Conservation (phyloP, 2,888 invertebrate species). For the Chrysolina haemoptera region DNA sequence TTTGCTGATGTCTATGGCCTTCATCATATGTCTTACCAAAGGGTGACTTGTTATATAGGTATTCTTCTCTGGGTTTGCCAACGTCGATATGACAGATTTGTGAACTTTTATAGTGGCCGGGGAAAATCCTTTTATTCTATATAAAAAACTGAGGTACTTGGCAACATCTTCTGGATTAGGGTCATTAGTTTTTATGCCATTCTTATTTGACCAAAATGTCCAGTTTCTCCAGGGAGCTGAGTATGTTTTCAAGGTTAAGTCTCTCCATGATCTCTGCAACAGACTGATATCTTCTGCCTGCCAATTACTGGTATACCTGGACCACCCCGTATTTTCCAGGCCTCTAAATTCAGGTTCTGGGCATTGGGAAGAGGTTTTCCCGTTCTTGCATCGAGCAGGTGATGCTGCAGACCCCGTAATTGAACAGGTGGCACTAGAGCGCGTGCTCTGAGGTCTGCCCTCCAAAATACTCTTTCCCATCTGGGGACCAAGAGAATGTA, state of each 20-base stretch:
- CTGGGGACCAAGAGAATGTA: conserved; percentile 46
- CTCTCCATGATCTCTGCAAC: conserved; percentile 38
- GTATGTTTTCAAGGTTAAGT: conserved; percentile 44
- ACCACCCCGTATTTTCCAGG: conserved; percentile 44
- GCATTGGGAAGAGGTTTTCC: neutral
- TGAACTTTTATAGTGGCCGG: no score
- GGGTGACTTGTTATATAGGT: no score
- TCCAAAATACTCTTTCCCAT: conserved; percentile 56
- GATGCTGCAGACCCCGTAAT: conserved; percentile 43
- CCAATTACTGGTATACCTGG: conserved; percentile 46
- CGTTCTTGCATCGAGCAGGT: conserved; percentile 35
- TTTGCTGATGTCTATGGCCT: no score
- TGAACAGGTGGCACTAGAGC: conserved; percentile 53
- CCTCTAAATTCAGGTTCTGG: neutral
- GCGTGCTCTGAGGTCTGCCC: conserved; percentile 56
- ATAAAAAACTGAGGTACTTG: no score
- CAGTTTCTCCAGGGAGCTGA: no score
- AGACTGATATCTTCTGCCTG: conserved; percentile 36
- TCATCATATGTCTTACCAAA: no score
- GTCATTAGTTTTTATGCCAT: no score
- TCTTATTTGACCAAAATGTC: no score
- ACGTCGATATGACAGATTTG: no score
- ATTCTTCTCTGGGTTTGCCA: no score
- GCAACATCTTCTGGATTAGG: no score
- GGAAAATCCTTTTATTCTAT: no score